Evolutionary conservation across 2,888 invertebrate genomes (phyloP), one percentile per base, ranked within the genome.

Genomic region (Tholera decimalis): DNA sequence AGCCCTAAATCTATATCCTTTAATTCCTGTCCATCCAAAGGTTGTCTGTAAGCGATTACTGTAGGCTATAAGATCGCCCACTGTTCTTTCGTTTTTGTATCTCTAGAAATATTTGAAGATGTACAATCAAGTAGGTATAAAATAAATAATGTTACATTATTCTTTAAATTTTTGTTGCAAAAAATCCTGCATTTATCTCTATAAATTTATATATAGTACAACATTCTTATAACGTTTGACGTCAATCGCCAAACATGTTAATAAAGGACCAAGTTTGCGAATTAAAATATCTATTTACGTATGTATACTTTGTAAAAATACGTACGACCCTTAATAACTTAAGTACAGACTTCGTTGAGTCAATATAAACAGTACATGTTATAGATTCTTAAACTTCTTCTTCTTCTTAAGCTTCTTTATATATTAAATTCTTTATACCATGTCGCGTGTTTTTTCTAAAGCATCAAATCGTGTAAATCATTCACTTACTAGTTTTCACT

Each of bases 181-280:
- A 4, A 18, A 24, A 49, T 44, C n/a, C 9, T 4, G n/a, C 4
- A 26, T 71, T 60, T 18, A 22, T 30, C 0, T 20, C 15, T 22
- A 11, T 9, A 15, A 41, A 37, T 24, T 51, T 51, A 33, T 66
- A 24, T 35, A 55, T n/a, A 11, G 13, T 33, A 55, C 15, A 18
- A 30, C 46, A 50, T 24, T 46, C 4, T 43, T 3, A n/a, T 1
- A 20, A 18, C 18, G 11, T 9, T 4, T 55, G 50, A 72, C 54
- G 71, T 51, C 54, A 71, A 55, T 53, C 41, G 53, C 30, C 24
- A 46, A 15, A 24, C n/a, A 76, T 55, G 55, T 5, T 33, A 76
- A 60, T 70, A 46, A 61, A 51, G 77, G n/a, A 57, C 35, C 26
- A n/a, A 0, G 22, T 57, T 47, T 47, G 20, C 15, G 41, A 41